Conservation (phyloP, 2,797 vertebrate genomes). For the Antrozous pallidus region DNA sequence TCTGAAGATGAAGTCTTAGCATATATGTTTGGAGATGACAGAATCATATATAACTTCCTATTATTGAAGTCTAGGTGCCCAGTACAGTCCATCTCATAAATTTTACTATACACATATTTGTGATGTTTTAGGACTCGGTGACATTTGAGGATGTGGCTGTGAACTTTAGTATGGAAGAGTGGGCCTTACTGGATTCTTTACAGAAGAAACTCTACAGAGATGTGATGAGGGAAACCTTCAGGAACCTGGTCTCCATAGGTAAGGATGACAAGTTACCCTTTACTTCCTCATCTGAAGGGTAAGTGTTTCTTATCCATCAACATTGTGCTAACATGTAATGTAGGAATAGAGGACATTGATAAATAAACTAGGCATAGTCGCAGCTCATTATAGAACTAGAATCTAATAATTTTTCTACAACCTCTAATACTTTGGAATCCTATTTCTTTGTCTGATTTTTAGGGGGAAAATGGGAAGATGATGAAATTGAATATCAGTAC, state of each 20-base stretch:
- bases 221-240: conserved; percentile 37
- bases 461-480: not conserved
- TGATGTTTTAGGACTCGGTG: conserved; percentile 33
- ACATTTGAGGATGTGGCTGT: conserved; percentile 45
- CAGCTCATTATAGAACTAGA: not conserved
- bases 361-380: not conserved
- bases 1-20: not conserved
- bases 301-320: not conserved
- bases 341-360: not conserved
- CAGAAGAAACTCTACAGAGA: conserved; percentile 43
- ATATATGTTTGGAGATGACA: not conserved
- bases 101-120: not conserved
- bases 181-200: conserved; percentile 17
- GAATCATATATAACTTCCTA: not conserved
- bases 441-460: not conserved
- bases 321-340: not conserved
- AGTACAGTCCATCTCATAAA: not conserved
- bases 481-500: not conserved
- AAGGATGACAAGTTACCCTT: not conserved
- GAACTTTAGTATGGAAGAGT: conserved; percentile 27
- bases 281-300: not conserved
- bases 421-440: not conserved
- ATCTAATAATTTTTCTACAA: not conserved
- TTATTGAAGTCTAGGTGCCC: not conserved
- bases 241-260: conserved; percentile 26